Evolutionary conservation across 2,113 vertebrate species (phyloP).

Genomic region (Salvelinus alpinus): DNA sequence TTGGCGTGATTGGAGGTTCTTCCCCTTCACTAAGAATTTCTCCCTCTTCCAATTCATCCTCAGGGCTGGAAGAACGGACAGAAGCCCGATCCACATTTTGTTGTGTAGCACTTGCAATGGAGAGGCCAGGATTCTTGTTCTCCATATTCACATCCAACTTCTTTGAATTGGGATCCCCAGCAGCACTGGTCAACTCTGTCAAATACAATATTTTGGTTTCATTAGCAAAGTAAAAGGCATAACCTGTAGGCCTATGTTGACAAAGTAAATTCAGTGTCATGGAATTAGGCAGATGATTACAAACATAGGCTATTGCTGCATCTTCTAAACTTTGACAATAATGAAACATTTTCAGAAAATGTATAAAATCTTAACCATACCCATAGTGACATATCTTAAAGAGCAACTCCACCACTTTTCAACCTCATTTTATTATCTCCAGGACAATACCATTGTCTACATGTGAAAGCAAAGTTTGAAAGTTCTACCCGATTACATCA

Average conservation of each 20-base stretch:
- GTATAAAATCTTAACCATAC: neutral
- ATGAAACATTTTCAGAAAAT: too few relatives aligned
- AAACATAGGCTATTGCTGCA: too few relatives aligned
- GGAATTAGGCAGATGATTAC: too few relatives aligned
- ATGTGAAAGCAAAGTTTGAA: too few relatives aligned
- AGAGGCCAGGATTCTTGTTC: constrained; percentile 83
- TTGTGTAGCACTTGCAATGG: constrained; percentile 56
- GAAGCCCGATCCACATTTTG: constrained; percentile 33
- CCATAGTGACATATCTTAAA: too few relatives aligned
- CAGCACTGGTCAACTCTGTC: constrained; percentile 64
- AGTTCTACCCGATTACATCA: too few relatives aligned
- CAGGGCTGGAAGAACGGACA: constrained; percentile 25
- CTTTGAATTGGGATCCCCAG: constrained; percentile 43
- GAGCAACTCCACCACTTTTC: too few relatives aligned
- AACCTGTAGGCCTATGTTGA: neutral
- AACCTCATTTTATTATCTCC: too few relatives aligned
- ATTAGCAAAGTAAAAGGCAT: neutral
- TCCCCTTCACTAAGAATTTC: constrained; percentile 85
- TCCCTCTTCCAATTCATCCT: constrained; percentile 87
- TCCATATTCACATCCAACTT: constrained; percentile 89
- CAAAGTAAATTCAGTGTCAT: neutral
- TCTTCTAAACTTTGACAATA: too few relatives aligned
- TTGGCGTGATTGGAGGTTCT: constrained; percentile 49
- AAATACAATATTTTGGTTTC: neutral
- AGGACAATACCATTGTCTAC: too few relatives aligned